Conservation (phyloP, 2,113 vertebrate species). For the Takifugu flavidus region DNA sequence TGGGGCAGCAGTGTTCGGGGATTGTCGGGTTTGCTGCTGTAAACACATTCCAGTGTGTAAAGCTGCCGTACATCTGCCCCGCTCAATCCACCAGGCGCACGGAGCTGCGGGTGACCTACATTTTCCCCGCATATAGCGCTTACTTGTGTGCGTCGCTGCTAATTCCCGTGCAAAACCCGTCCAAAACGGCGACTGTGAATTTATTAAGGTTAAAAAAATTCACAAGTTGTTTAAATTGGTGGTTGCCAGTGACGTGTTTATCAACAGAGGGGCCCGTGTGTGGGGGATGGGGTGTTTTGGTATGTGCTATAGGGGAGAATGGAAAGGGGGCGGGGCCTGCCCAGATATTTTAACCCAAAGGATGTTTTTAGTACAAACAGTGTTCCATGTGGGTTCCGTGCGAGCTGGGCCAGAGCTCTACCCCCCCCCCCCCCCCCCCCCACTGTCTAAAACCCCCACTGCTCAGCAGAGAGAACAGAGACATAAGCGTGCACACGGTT, state of each 20-base stretch:
- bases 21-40: constrained; percentile 36
- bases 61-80: constrained; percentile 52
- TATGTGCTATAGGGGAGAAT: constrained; percentile 31
- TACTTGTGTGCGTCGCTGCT: not conserved
- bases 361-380: no score
- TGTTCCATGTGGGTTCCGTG: no score
- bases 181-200: not conserved
- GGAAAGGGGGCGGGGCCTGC: not conserved
- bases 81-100: not conserved
- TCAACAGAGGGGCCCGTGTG: constrained; percentile 60
- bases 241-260: constrained; percentile 40
- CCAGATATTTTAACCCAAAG: not conserved
- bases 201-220: not conserved
- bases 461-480: not conserved
- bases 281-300: constrained; percentile 48
- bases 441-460: no score
- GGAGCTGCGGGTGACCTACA: constrained; percentile 53
- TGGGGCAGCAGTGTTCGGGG: constrained; percentile 2
- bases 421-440: no score
- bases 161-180: no score
- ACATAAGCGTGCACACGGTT: not conserved
- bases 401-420: no score
- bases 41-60: constrained; percentile 50
- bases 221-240: not conserved
- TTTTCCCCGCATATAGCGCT: constrained; percentile 14